phyloP scores from a whole-genome alignment of 2,797 vertebrate genomes.

The Eupleurogrammus muticus region DNA sequence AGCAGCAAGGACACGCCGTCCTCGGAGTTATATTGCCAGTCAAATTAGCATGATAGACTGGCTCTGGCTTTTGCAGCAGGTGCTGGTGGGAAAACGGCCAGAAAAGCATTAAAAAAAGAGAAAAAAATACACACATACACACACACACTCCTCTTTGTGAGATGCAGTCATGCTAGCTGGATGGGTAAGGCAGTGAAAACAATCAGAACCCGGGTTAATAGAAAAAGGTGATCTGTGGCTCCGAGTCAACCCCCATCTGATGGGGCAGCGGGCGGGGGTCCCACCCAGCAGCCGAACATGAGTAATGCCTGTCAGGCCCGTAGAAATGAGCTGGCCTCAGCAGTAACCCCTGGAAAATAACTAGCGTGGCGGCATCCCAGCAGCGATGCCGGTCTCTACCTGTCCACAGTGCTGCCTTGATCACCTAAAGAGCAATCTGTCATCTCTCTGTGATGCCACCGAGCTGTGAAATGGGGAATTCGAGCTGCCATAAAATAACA shows the following conservation, averaged over 20 bases:
- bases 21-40: conserved; percentile 41
- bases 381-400: conserved; percentile 23
- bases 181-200: conserved; percentile 16
- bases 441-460: conserved; percentile 19
- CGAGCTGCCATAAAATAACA: conserved; percentile 31
- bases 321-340: conserved; percentile 46
- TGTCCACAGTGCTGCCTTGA: conserved; percentile 14
- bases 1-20: conserved; percentile 67
- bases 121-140: conserved; percentile 22
- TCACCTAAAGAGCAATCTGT: conserved; percentile 30
- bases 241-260: conserved; percentile 3
- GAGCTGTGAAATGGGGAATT: conserved; percentile 43
- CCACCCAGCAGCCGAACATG: conserved; percentile 10
- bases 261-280: conserved; percentile 20
- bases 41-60: conserved; percentile 52
- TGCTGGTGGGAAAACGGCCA: conserved; percentile 48
- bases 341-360: conserved; percentile 41
- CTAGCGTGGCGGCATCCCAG: conserved; percentile 7
- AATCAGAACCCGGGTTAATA: conserved; percentile 41
- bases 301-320: conserved; percentile 32
- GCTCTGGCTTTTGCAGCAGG: conserved; percentile 57
- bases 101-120: not conserved
- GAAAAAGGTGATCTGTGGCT: conserved; percentile 44
- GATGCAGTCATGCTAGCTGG: not conserved
- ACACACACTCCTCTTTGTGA: conserved; percentile 6